Evolutionary conservation across 2,888 invertebrate genomes (phyloP), one percentile per base, ranked within the genome.

Genomic region (Chirona hameri): DNA sequence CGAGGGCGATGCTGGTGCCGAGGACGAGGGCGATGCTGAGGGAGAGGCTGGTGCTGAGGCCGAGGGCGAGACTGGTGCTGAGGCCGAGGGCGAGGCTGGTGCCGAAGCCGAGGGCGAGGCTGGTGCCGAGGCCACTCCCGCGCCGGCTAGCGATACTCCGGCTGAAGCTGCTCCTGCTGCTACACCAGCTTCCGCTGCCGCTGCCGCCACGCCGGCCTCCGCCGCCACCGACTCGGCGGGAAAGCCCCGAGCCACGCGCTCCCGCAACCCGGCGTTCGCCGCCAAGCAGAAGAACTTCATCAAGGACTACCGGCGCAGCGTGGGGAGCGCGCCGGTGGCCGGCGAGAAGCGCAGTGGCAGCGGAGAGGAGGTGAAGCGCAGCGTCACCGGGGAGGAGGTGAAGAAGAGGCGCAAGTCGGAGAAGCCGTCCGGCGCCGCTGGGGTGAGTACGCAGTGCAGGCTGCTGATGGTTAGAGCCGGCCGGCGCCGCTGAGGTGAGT

Each of bases 261-360:
- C 91, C 18, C 91, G 91, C 86, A 92, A 92, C 86, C 90, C 91
- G 18, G 92, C 92, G 81, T 92, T 92, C 89, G 90, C 90, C 0
- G 89, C 89, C 84, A 92, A 92, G 86, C 91, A 92, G 82, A 91
- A 90, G 85, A 90, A 90, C 85, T 92, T 92, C 86, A 87, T 92
- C 21, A 90, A 90, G 86, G 90, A 91, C 83, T 89, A 91, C 31
- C 81, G 83, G 39, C 76, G 83, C 76, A 81, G 81, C 2, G 89
- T 89, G 82, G 88, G 88, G 48, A 89, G 81, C 83, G 87, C 29
- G 65, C 29, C 48, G 21, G 81, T 81, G 81, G 83, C 83, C 81
- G 60, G 76, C 76, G 76, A 76, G 76, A 76, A 76, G 76, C 31
- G 76, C 9, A 9, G 24, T 15, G 69, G 29, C n/a, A 31, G 72